phyloP scores from a whole-genome alignment of 2,113 vertebrate genomes.

The Nipponia nippon region DNA sequence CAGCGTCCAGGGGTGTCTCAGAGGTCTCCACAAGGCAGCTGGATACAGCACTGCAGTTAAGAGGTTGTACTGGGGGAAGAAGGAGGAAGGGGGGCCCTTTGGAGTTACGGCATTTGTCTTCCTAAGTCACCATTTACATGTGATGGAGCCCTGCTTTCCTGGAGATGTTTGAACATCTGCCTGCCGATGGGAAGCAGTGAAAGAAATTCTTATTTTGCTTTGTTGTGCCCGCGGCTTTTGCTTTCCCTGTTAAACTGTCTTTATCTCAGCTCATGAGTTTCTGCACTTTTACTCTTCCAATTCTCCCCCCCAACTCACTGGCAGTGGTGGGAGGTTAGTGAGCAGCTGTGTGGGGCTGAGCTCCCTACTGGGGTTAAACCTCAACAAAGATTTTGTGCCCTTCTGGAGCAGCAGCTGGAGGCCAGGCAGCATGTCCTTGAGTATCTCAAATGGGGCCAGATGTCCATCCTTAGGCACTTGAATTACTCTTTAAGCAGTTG shows the following conservation, averaged over 20 bases:
- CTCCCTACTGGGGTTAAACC: background rate
- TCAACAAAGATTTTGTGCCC: background rate
- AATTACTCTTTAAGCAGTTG: background rate
- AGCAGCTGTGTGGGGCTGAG: background rate
- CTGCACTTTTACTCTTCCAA: background rate
- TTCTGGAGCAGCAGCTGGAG: background rate
- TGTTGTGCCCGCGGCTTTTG: fast-evolving
- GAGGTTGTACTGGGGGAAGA: background rate
- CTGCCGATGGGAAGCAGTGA: fast-evolving
- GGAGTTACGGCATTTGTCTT: fast-evolving
- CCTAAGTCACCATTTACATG: fast-evolving
- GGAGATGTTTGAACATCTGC: background rate
- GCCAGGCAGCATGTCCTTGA: background rate
- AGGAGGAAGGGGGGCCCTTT: fast-evolving
- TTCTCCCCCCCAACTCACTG: background rate
- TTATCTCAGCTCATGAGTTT: background rate
- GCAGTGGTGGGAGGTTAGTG: background rate
- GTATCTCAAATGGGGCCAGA: background rate
- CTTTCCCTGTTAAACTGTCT: background rate
- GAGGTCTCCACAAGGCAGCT: background rate
- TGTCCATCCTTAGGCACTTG: background rate
- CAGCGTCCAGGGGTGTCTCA: fast-evolving
- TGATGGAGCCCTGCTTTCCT: background rate
- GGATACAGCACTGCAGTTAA: background rate
- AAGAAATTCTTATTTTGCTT: background rate